Evolutionary conservation across 2,113 vertebrate species (phyloP), one percentile per base, ranked within the genome.

Genomic region (Dasyprocta punctata): DNA sequence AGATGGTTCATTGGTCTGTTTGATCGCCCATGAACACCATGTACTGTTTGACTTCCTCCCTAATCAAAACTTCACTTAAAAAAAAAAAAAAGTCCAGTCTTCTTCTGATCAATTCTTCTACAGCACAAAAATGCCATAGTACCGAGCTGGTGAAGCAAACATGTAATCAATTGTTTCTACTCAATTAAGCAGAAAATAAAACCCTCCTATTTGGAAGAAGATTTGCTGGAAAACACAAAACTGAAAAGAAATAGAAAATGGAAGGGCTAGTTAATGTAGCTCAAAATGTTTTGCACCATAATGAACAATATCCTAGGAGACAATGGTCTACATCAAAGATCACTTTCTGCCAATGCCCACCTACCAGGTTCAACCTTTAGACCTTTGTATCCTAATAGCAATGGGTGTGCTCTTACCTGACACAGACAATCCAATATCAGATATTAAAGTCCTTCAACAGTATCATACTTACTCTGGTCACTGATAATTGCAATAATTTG

Each of bases 141-240:
- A 95, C 19, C 82, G 41, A 93, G 80, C 92, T 92, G 89, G 92
- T 90, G 94, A 97, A 96, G 97, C 94, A 98, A 98, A 92, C 54
- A 97, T 93, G 60, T 95, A 98, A 98, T 98, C 97, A 98, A 87
- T 98, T 98, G 97, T 98, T 98, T 98, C 98, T 81, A 98, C 98
- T 98, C 98, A 98, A 98, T 99, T 98, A 98, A 98, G 97, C 97
- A 97, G 97, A 98, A 98, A 98, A 98, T 97, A 98, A 98, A 97
- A 98, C 85, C 89, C 69, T 91, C 98, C 97, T 98, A 97, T 98
- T 97, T 97, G 96, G 97, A 97, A 97, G 71, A 94, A 90, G 94
- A 95, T 95, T 97, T 96, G 81, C 97, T 97, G 96, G 97, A 97
- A 97, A 98, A 97, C 96, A 98, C 36, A 92, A 96, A 96, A 86